These are phyloP conservation scores for Cephus nigrinus DNA, from an alignment of 2,888 invertebrate species.

Conservation along the genomic window DNA sequence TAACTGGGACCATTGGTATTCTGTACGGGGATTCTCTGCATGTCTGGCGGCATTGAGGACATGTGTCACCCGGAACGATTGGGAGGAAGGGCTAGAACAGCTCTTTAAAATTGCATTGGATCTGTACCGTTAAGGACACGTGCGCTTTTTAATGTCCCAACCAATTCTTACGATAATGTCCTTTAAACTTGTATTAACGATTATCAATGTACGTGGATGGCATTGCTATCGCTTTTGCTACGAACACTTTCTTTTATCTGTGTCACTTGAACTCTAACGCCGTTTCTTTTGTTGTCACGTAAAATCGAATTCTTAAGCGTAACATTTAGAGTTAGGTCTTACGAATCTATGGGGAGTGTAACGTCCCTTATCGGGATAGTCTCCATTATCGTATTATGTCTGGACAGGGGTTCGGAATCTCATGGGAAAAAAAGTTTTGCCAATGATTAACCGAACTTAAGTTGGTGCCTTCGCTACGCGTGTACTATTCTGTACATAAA, in stretches of 20 bases:
- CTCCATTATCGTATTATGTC: slow-evolving; percentile 56
- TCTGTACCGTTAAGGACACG: slow-evolving; percentile 60
- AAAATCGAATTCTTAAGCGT: background rate
- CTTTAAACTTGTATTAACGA: slow-evolving; percentile 65
- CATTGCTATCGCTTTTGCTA: slow-evolving; percentile 47
- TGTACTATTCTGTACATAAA: background rate
- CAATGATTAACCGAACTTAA: slow-evolving; percentile 57
- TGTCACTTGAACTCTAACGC: background rate
- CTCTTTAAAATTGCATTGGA: slow-evolving; percentile 65
- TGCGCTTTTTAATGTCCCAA: slow-evolving; percentile 63
- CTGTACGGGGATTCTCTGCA: slow-evolving; percentile 41
- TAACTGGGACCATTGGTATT: slow-evolving; percentile 54
- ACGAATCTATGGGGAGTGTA: background rate
- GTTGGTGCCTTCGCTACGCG: slow-evolving; percentile 13
- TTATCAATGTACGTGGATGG: slow-evolving; percentile 60
- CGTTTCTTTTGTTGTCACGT: background rate
- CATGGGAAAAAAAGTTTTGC: slow-evolving; percentile 55
- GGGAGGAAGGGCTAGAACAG: slow-evolving; percentile 48
- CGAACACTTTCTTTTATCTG: background rate
- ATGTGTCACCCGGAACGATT: slow-evolving; percentile 61
- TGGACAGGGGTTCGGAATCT: slow-evolving; percentile 44
- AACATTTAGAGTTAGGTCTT: background rate
- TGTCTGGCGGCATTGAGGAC: slow-evolving; percentile 56
- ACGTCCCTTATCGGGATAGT: slow-evolving; percentile 26
- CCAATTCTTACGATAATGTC: slow-evolving; percentile 63